Conservation (phyloP, 2,113 vertebrate species). For the Hypocryptadius cinnamomeus region DNA sequence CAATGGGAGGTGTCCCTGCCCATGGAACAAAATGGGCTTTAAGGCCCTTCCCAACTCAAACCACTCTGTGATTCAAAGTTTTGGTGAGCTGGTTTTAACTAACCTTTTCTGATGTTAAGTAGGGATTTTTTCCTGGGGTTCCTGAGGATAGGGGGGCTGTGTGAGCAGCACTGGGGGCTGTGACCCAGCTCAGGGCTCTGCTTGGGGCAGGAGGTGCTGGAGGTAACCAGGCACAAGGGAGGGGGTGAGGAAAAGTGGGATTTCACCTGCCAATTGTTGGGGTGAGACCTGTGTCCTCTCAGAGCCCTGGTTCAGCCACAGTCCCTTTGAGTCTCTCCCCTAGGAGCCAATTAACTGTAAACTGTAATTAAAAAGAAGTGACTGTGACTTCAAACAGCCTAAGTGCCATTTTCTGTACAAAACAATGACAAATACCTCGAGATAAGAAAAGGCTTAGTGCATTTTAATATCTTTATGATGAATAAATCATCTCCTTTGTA, state of each 20-base stretch:
- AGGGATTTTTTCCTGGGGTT: background rate
- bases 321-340: background rate
- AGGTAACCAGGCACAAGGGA: background rate
- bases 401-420: conserved; percentile 1
- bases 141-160: background rate
- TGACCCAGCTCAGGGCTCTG: background rate
- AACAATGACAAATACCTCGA: background rate
- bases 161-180: background rate
- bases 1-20: background rate
- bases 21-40: background rate
- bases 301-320: background rate
- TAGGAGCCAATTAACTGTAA: background rate
- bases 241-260: background rate
- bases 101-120: background rate
- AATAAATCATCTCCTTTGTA: conserved; percentile 13
- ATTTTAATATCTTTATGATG: conserved; percentile 30
- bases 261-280: background rate
- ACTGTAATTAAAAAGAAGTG: background rate
- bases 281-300: background rate
- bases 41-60: background rate
- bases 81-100: background rate
- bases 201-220: background rate
- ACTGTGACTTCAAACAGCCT: background rate
- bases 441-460: background rate
- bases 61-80: background rate